phyloP scores from a whole-genome alignment of 2,113 vertebrate genomes.

The Thunnus thynnus region DNA sequence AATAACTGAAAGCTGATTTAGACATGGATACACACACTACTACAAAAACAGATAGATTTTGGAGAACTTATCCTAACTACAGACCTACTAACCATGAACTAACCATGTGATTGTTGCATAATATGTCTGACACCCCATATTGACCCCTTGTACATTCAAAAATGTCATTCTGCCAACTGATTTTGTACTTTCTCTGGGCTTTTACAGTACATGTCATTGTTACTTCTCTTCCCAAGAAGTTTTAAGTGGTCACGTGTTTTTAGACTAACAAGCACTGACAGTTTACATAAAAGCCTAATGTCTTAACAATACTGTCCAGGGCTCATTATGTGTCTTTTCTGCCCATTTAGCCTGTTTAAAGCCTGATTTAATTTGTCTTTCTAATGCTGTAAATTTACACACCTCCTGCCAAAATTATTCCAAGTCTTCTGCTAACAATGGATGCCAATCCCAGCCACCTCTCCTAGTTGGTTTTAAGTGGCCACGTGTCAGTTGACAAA shows the following conservation, averaged over 20 bases:
- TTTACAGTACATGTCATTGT: constrained; percentile 8
- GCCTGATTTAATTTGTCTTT: constrained; percentile 55
- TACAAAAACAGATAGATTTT: background rate
- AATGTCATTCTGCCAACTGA: background rate
- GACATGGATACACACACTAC: too few relatives aligned
- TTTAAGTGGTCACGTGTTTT: constrained; percentile 22
- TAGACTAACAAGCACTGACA: constrained; percentile 31
- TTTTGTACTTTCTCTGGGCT: constrained; percentile 1
- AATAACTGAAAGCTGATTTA: background rate
- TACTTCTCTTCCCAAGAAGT: background rate
- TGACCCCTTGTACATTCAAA: background rate
- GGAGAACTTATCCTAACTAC: background rate
- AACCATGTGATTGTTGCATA: background rate
- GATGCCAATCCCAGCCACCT: constrained; percentile 54
- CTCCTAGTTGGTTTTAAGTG: constrained; percentile 74
- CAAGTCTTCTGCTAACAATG: constrained; percentile 56
- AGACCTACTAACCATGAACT: too few relatives aligned
- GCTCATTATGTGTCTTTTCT: constrained; percentile 21
- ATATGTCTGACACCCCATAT: background rate
- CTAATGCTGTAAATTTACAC: constrained; percentile 49
- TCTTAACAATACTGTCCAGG: constrained; percentile 32
- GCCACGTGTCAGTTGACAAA: constrained; percentile 75
- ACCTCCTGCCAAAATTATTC: constrained; percentile 51
- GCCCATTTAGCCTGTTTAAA: constrained; percentile 26
- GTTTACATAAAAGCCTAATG: constrained; percentile 44